Evolutionary conservation across 2,797 vertebrate species (phyloP).

Genomic region (Vireo griseus): DNA sequence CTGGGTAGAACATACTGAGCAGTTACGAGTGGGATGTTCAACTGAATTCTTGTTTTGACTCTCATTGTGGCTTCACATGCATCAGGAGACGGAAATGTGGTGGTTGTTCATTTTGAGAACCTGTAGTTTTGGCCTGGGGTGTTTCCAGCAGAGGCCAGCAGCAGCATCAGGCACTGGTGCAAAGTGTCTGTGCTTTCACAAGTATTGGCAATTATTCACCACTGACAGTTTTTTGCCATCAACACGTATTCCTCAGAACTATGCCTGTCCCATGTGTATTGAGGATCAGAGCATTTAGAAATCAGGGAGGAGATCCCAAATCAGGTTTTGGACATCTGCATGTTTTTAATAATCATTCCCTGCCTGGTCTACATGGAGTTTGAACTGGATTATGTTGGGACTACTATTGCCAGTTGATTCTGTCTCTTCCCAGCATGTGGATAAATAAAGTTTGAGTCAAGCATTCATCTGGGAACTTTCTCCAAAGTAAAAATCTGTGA

Average conservation of each 20-base stretch:
- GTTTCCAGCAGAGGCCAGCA: background rate
- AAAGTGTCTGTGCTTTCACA: background rate
- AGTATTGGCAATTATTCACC: background rate
- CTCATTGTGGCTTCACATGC: background rate
- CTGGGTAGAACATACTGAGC: background rate
- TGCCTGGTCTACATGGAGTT: background rate
- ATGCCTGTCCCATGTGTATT: fast-evolving
- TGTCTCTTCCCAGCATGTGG: background rate
- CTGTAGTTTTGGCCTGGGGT: background rate
- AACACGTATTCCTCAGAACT: background rate
- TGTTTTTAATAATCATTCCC: background rate
- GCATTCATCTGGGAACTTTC: background rate
- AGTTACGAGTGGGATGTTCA: background rate
- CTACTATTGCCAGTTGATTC: background rate
- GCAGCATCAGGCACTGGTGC: background rate
- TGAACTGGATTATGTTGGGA: background rate
- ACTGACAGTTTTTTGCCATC: background rate
- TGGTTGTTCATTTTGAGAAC: background rate
- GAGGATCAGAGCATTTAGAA: background rate
- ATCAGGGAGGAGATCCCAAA: background rate
- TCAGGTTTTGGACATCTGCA: background rate
- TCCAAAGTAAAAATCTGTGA: background rate
- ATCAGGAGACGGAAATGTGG: background rate
- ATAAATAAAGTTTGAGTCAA: background rate
- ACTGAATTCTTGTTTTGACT: constrained; percentile 18